Evolutionary conservation across 2,888 invertebrate species (phyloP).

Genomic region (Punctoribates punctum): DNA sequence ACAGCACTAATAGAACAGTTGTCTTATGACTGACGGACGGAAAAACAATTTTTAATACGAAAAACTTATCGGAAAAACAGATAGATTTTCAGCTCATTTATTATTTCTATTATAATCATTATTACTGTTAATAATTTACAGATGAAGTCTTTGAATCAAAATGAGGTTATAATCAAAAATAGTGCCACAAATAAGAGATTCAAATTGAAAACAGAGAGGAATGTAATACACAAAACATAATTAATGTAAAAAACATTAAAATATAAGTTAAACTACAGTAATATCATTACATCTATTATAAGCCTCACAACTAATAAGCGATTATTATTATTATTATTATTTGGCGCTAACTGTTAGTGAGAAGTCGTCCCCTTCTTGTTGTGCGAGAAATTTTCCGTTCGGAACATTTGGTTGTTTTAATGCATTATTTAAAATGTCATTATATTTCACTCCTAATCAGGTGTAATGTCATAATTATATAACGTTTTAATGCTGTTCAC

Average conservation of each 20-base stretch:
- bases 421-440: slow-evolving; percentile 5
- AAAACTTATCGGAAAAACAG: not conserved
- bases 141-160: not conserved
- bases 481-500: not conserved
- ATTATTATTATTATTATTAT: not conserved
- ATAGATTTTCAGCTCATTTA: slow-evolving; percentile 20
- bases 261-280: slow-evolving; percentile 17
- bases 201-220: not conserved
- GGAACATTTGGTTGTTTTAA: not conserved
- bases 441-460: slow-evolving; percentile 1
- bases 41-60: not conserved
- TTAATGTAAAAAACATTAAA: slow-evolving; percentile 5
- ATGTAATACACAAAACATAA: slow-evolving; percentile 7
- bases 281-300: slow-evolving; percentile 6
- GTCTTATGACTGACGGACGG: not conserved
- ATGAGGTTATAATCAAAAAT: slow-evolving; percentile 11
- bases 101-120: slow-evolving; percentile 4
- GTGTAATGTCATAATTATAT: slow-evolving; percentile 20
- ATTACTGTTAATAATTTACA: slow-evolving; percentile 25
- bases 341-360: not conserved
- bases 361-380: not conserved
- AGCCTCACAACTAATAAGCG: slow-evolving; percentile 14
- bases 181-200: slow-evolving; percentile 9
- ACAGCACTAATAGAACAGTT: not conserved
- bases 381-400: slow-evolving; percentile 6